phyloP scores from a whole-genome alignment of 2,113 vertebrate genomes.

The Helogale parvula region DNA sequence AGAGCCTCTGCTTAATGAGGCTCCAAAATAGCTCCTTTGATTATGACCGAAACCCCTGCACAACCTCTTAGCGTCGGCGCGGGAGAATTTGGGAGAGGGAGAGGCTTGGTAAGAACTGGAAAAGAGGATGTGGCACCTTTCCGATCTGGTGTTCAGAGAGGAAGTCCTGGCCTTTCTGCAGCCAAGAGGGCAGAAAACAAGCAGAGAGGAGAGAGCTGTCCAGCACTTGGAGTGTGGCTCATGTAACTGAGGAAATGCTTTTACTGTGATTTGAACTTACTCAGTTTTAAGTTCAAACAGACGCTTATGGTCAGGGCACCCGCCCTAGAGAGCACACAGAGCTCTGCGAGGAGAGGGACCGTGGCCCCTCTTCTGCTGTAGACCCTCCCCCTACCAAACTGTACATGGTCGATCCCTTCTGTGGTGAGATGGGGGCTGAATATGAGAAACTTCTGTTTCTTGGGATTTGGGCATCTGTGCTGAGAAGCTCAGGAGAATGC shows the following conservation, averaged over 20 bases:
- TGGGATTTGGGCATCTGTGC: background rate
- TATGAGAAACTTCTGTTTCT: background rate
- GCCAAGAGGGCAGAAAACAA: background rate
- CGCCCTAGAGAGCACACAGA: background rate
- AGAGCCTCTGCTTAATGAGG: background rate
- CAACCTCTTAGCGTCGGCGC: background rate
- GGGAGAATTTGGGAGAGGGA: background rate
- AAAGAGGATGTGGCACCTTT: background rate
- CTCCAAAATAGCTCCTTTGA: background rate
- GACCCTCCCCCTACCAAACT: background rate
- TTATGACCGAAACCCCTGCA: background rate
- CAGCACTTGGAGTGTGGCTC: background rate
- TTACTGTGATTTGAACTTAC: background rate
- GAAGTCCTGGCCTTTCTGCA: background rate
- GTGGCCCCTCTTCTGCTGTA: background rate
- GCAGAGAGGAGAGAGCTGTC: background rate
- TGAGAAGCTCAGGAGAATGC: slow-evolving; percentile 31
- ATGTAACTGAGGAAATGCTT: background rate
- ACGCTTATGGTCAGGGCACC: background rate
- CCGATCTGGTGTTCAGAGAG: background rate
- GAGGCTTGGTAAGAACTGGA: background rate
- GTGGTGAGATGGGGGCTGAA: background rate
- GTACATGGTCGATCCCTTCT: background rate
- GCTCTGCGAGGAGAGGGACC: fast-evolving
- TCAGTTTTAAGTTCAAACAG: background rate